Evolutionary conservation across 2,888 invertebrate species (phyloP), one percentile per base, ranked within the genome.

Genomic region (Pyrrhia umbra): DNA sequence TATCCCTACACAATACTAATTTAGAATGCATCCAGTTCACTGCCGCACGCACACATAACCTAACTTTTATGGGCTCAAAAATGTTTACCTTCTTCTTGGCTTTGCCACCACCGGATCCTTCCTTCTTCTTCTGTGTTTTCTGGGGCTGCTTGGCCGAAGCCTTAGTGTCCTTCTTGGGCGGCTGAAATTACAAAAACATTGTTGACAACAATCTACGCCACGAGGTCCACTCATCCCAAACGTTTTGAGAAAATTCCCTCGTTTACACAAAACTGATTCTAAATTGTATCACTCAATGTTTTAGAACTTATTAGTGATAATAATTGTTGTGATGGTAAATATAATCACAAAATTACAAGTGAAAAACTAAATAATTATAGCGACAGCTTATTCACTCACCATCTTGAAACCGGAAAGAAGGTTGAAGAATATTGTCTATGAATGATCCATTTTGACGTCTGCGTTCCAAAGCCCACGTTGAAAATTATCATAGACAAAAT

Each of bases 41-140:
- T 56, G 43, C 55, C 69, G 76, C 80, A 84, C 82, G 82, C 81
- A 82, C 54, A 88, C 85, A 88, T 94, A 94, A 94, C 94, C 94
- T 94, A 83, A 91, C 85, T 85, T 85, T 74, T 50, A 16, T 8
- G 37, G 47, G 45, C 51, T 63, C 55, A 39, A 68, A 63, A 76
- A 18, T 84, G 79, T 88, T 88, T 93, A 97, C 97, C 98, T 98
- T 98, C 98, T 98, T 98, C 91, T 98, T 98, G 87, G 98, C 98
- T 95, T 98, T 98, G 81, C 98, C 98, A 84, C 98, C 98, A 80
- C 98, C 97, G 87, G 98, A 98, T 90, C 98, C 98, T 92, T 98
- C 98, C 95, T 98, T 98, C 96, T 98, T 98, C 95, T 98, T 98
- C 85, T 98, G 98, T 77, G 98, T 98, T 91, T 98, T 98, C 88